Evolutionary conservation across 2,113 vertebrate genomes (phyloP), one percentile per base, ranked within the genome.

Genomic region (Chionodraco myersi): DNA sequence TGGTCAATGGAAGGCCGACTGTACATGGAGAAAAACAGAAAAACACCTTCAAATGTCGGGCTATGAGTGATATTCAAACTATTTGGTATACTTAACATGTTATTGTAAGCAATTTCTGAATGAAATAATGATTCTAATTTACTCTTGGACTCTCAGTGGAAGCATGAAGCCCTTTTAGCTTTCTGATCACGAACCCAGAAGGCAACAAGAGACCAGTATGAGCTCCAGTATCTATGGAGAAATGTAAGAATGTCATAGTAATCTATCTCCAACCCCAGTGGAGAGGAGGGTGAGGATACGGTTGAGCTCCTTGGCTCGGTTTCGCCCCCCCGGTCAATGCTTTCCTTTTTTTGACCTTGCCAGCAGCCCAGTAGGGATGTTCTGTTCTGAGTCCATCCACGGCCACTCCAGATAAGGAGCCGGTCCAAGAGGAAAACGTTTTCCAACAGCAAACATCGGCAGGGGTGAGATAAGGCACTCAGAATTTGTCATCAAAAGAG

Each of bases 241-340:
- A 74, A 83, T 80, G 13, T 60, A 66, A 88, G 60, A 80, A 88
- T 73, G 74, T 76, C 57, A 80, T 18, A 21, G 72, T 56, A 84
- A 82, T 81, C 53, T 44, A 80, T 86, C 65, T 85, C 47, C 15
- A 57, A 62, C 16, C 56, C 75, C 51, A 13, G 62, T 6, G 52
- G 69, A 9, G 67, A 78, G 45, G 26, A 63, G 65, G 72, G 68
- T 36, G 83, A 79, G 74, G 72, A 79, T 74, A 53, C 59, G 49
- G 69, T 70, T 62, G 53, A 80, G 68, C 66, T 88, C 26, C 16
- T 77, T 71, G 79, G 80, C 85, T 88, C 3, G 23, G 30, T 68
- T 45, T 57, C 9, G 5, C 36, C 69, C 75, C 26, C n/a, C 78
- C 45, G 44, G 72, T 59, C 64, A 73, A 30, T 49, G 58, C 45